Conservation (phyloP, 2,113 vertebrate genomes). For the Scytalopus superciliaris region DNA sequence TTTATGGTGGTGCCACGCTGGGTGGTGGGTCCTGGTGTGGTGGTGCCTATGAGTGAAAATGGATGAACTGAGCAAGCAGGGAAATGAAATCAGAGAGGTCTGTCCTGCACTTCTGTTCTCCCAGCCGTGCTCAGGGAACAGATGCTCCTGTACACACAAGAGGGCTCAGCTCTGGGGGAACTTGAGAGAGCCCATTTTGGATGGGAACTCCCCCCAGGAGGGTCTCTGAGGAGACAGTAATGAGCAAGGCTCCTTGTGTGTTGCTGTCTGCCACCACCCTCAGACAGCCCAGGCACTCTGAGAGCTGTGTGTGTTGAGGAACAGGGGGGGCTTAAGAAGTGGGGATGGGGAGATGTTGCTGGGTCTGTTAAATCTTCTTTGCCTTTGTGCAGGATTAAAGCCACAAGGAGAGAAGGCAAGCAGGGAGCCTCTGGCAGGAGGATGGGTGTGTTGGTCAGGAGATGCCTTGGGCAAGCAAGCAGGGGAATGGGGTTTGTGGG, state of each 20-base stretch:
- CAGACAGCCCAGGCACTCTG: not conserved
- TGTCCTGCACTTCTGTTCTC: not conserved
- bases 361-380: not conserved
- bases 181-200: accelerated
- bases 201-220: accelerated
- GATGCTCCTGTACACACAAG: not conserved
- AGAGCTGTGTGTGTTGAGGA: not conserved
- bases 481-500: not conserved
- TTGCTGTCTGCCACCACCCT: not conserved
- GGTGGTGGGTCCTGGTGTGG: too few species aligned
- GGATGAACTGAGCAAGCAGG: not conserved
- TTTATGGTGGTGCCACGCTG: accelerated
- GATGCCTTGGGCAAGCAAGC: not conserved
- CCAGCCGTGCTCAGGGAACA: not conserved
- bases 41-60: not conserved
- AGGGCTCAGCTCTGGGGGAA: not conserved
- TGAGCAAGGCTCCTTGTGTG: not conserved
- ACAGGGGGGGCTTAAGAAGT: not conserved
- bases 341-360: not conserved
- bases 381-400: not conserved
- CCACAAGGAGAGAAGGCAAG: not conserved
- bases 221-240: not conserved
- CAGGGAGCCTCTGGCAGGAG: not conserved
- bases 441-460: accelerated
- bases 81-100: not conserved